A percentile compares a stretch with the other conserved stretches of the same genome.
These are phyloP conservation scores for Chironomus riparius DNA, from an alignment of 2,888 invertebrate genomes.

Conservation along the genomic window DNA sequence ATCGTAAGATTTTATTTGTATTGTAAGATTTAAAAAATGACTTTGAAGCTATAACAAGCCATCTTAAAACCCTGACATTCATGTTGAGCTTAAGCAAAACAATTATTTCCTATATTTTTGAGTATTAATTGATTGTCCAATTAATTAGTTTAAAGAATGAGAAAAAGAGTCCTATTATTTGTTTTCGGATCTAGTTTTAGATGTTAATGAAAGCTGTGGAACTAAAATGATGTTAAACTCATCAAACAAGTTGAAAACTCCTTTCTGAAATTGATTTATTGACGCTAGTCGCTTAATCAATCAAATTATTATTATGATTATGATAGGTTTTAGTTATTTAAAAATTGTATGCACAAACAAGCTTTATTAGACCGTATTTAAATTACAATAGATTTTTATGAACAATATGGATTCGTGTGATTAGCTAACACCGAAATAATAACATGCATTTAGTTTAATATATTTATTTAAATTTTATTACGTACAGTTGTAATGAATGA, in stretches of 20 bases:
- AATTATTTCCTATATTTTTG: no score
- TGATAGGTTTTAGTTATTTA: no score
- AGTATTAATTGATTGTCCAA: no score
- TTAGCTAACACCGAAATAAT: background rate
- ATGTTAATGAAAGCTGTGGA: background rate
- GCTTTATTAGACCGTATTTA: background rate
- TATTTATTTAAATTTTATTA: background rate
- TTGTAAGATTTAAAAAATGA: no score
- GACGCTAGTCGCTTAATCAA: background rate
- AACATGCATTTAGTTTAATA: background rate
- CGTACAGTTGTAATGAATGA: background rate
- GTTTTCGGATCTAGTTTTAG: no score
- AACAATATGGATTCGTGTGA: background rate
- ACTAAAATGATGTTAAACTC: background rate
- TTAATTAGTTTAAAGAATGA: no score
- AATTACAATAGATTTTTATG: background rate
- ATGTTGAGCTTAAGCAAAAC: no score
- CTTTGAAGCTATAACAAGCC: no score
- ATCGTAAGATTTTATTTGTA: no score
- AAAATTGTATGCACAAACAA: background rate
- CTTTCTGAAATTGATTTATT: background rate
- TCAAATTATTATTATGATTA: background rate
- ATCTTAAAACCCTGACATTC: no score
- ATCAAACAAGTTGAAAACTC: background rate
- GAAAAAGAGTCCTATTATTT: no score